Conservation (phyloP, 1,140 invertebrate genomes). For the fruit fly (Drosophila melanogaster) region DNA sequence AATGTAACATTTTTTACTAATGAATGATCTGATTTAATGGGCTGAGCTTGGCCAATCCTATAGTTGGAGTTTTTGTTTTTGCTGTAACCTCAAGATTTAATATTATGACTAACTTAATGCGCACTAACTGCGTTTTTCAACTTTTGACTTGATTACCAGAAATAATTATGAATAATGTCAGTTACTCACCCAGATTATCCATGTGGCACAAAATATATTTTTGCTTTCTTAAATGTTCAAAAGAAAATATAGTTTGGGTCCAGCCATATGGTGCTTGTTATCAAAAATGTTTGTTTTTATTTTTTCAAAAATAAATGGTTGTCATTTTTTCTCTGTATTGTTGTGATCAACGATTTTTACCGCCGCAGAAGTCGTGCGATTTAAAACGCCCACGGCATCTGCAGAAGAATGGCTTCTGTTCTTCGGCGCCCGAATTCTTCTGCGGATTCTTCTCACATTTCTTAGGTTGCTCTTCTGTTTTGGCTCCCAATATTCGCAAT, state of each 20-base stretch:
- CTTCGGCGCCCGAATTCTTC: constrained; percentile 20
- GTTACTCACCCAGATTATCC: background rate
- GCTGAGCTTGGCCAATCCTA: no score
- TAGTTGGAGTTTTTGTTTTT: background rate
- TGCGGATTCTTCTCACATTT: constrained; percentile 9
- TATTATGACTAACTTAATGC: background rate
- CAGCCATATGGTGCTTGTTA: no score
- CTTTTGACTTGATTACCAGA: background rate
- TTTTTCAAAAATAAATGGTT: no score
- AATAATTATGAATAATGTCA: constrained; percentile 1
- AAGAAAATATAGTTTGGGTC: no score
- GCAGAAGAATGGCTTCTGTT: constrained; percentile 54
- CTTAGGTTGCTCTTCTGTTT: constrained; percentile 64
- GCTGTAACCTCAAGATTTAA: background rate
- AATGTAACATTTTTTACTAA: background rate
- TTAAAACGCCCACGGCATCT: constrained; percentile 49
- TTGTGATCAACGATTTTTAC: constrained; percentile 10
- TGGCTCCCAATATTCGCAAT: constrained; percentile 70
- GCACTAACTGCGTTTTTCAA: background rate
- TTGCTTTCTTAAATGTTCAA: no score
- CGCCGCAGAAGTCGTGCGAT: constrained; percentile 27
- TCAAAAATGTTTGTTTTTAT: no score
- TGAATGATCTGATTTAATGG: background rate
- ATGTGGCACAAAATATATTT: background rate
- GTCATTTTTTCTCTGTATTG: constrained; percentile 2